A percentile compares a stretch with the other conserved stretches of the same genome.
phyloP scores from a whole-genome alignment of 2,888 invertebrate genomes.

The Cabera pusaria region DNA sequence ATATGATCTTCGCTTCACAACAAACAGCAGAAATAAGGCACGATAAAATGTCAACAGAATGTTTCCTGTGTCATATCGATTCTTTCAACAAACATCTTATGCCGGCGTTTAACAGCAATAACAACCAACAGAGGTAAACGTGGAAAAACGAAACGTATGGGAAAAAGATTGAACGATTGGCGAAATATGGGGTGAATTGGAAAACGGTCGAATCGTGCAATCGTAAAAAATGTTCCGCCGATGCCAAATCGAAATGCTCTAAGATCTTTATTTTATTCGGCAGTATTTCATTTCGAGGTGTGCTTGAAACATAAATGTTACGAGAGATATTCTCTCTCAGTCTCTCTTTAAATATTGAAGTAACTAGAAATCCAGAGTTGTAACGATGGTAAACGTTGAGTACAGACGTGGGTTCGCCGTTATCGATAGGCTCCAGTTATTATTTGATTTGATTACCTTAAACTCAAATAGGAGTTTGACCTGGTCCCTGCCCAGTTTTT shows the following conservation, averaged over 20 bases:
- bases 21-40: not conserved
- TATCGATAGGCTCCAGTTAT: slow-evolving; percentile 38
- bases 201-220: slow-evolving; percentile 30
- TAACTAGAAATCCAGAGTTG: slow-evolving; percentile 48
- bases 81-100: slow-evolving; percentile 37
- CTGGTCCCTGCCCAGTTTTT: slow-evolving; percentile 21
- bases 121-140: slow-evolving; percentile 33
- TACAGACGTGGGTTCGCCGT: slow-evolving; percentile 52
- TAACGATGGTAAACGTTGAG: slow-evolving; percentile 33
- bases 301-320: slow-evolving; percentile 13
- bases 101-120: slow-evolving; percentile 27
- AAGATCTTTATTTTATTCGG: slow-evolving; percentile 29
- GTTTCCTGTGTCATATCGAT: slow-evolving; percentile 36
- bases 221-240: slow-evolving; percentile 32
- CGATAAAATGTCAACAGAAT: not conserved
- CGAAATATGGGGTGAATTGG: slow-evolving; percentile 35
- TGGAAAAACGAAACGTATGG: slow-evolving; percentile 27
- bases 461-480: slow-evolving; percentile 42
- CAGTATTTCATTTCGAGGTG: slow-evolving; percentile 27
- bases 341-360: slow-evolving; percentile 36
- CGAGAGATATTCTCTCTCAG: slow-evolving; percentile 16
- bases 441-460: slow-evolving; percentile 42
- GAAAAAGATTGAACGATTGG: slow-evolving; percentile 37
- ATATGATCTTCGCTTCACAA: slow-evolving; percentile 1
- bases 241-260: slow-evolving; percentile 24